Percentiles rank a stretch among this genome's conserved stretches.
These are phyloP conservation scores for Sinocyclocheilus anshuiensis DNA, from an alignment of 2,113 vertebrate species.

Conservation along the genomic window DNA sequence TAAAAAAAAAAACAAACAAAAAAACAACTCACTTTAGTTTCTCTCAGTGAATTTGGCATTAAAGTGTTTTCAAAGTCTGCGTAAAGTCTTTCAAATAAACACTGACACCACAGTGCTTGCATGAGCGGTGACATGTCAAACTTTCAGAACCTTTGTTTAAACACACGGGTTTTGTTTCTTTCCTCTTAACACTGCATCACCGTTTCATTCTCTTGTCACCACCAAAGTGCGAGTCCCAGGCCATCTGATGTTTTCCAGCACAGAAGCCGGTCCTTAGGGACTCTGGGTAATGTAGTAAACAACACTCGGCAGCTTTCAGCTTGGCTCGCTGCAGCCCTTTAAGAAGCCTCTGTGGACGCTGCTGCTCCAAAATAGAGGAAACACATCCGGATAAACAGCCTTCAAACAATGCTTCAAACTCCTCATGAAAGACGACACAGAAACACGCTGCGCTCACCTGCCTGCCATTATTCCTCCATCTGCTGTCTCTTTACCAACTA, in stretches of 20 bases:
- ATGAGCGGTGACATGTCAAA: neutral
- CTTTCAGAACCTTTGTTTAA: slow-evolving; percentile 26
- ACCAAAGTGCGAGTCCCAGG: slow-evolving; percentile 40
- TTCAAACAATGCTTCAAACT: slow-evolving; percentile 57
- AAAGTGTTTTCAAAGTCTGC: neutral
- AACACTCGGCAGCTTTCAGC: slow-evolving; percentile 63
- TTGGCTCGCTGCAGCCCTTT: slow-evolving; percentile 52
- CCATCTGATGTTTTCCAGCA: slow-evolving; percentile 69
- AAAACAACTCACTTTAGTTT: neutral
- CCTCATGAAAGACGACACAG: slow-evolving; percentile 55
- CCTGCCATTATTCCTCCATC: slow-evolving; percentile 41
- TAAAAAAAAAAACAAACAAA: neutral
- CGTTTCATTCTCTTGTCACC: slow-evolving; percentile 3
- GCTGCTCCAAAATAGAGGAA: slow-evolving; percentile 53
- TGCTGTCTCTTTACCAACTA: neutral
- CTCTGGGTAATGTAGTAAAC: slow-evolving; percentile 65
- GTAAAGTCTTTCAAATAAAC: neutral
- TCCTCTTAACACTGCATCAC: neutral
- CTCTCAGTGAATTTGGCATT: neutral
- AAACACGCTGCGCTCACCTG: neutral
- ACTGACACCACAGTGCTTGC: neutral
- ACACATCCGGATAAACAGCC: slow-evolving; percentile 62
- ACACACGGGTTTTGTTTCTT: slow-evolving; percentile 14
- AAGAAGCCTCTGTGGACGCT: slow-evolving; percentile 63
- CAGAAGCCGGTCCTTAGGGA: slow-evolving; percentile 64